Percentiles rank a stretch among this genome's conserved stretches.
Evolutionary conservation across 2,888 invertebrate genomes (phyloP).

Genomic region (Eilema sororculum): DNA sequence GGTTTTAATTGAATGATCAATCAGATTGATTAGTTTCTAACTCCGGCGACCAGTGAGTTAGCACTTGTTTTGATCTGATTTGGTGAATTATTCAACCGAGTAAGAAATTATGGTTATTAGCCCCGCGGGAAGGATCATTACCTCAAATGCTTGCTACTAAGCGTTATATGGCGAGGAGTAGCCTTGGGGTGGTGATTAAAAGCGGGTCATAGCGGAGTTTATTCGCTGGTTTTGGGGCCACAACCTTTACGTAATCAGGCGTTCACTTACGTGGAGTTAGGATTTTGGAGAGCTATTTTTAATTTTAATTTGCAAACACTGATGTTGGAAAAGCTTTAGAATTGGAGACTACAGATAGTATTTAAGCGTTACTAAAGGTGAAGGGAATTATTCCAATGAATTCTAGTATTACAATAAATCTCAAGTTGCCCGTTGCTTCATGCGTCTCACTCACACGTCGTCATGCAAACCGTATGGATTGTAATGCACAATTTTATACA

Average conservation of each 20-base stretch:
- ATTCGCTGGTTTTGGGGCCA: not conserved
- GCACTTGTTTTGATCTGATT: slow-evolving; percentile 15
- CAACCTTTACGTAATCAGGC: not conserved
- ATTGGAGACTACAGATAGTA: too few species aligned
- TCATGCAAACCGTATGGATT: too few species aligned
- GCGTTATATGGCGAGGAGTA: not conserved
- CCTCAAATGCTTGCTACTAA: not conserved
- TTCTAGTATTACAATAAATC: too few species aligned
- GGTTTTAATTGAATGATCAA: slow-evolving; percentile 31
- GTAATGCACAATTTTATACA: too few species aligned
- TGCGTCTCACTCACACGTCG: too few species aligned
- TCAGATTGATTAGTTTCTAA: slow-evolving; percentile 37
- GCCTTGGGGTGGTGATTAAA: not conserved
- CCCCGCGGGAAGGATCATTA: not conserved
- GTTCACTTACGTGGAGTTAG: not conserved
- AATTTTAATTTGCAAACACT: not conserved
- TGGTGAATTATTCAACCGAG: slow-evolving; percentile 1
- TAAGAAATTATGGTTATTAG: not conserved
- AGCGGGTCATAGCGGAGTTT: not conserved
- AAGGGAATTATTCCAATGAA: too few species aligned
- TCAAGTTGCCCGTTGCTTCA: too few species aligned
- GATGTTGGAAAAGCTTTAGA: not conserved
- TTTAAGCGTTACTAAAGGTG: too few species aligned
- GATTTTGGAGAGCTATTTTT: not conserved
- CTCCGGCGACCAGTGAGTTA: slow-evolving; percentile 6